phyloP scores from a whole-genome alignment of 2,113 vertebrate species.

The Pseudopipra pipra region DNA sequence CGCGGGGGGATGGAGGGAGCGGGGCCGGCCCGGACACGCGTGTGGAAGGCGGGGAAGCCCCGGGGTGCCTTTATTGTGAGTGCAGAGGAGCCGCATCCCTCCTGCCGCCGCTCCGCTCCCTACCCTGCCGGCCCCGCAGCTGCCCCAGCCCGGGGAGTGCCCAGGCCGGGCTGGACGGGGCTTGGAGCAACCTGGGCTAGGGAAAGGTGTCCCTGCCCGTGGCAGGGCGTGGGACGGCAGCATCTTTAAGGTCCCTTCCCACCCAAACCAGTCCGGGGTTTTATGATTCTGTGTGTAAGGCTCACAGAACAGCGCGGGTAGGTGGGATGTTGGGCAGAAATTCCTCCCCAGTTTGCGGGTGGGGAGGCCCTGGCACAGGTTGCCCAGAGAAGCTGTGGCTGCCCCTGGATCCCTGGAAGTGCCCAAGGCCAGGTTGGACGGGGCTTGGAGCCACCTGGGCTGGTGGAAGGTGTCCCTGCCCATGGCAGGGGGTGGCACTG shows the following conservation, averaged over 20 bases:
- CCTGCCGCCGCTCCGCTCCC: not conserved
- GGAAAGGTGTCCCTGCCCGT: not conserved
- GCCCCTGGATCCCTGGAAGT: not conserved
- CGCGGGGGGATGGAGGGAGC: not conserved
- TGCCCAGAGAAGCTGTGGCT: not conserved
- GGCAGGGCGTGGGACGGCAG: not conserved
- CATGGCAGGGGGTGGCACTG: rapidly evolving
- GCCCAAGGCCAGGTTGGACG: not conserved
- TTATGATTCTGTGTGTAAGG: not conserved
- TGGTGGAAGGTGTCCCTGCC: rapidly evolving
- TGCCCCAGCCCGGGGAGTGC: not conserved
- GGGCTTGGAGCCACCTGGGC: not conserved
- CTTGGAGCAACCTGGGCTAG: rapidly evolving
- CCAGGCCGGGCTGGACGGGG: not conserved
- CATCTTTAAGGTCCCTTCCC: not conserved
- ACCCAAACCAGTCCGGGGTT: not conserved
- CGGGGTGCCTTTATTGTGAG: not conserved
- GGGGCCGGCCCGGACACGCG: not conserved
- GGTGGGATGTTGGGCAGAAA: not conserved
- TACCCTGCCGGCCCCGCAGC: not conserved
- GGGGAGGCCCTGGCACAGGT: not conserved
- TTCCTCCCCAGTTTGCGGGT: not conserved
- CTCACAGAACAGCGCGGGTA: not conserved
- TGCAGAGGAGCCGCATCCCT: rapidly evolving
- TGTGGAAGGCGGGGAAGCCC: not conserved